Percentiles rank a stretch among this genome's conserved stretches.
phyloP scores from a whole-genome alignment of 2,888 invertebrate species.

The Mechanitis messenoides region DNA sequence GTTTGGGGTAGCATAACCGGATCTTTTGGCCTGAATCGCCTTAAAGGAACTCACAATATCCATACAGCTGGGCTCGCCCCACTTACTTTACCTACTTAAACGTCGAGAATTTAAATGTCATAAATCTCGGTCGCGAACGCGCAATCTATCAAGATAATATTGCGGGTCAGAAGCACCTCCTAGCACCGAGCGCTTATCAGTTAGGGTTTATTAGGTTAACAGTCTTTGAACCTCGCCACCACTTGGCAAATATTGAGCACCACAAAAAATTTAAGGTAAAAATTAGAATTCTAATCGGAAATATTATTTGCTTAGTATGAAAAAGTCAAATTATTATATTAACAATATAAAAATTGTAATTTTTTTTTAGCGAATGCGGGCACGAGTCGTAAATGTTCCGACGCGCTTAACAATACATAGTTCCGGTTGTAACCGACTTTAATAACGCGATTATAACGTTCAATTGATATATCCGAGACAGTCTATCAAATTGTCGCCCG shows the following conservation, averaged over 20 bases:
- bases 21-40: slow-evolving; percentile 61
- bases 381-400: slow-evolving; percentile 47
- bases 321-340: too few species aligned
- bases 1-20: slow-evolving; percentile 63
- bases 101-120: slow-evolving; percentile 42
- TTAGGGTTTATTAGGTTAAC: slow-evolving; percentile 37
- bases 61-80: slow-evolving; percentile 42
- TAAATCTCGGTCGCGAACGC: slow-evolving; percentile 41
- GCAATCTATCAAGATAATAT: slow-evolving; percentile 50
- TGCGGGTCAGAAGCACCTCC: slow-evolving; percentile 48
- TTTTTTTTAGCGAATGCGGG: slow-evolving; percentile 37
- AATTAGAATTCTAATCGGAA: too few species aligned
- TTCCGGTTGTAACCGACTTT: slow-evolving; percentile 26
- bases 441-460: slow-evolving; percentile 24
- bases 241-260: background rate
- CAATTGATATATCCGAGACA: slow-evolving; percentile 35
- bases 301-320: too few species aligned
- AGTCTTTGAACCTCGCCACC: slow-evolving; percentile 20
- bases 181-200: slow-evolving; percentile 40
- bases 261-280: too few species aligned
- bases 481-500: slow-evolving; percentile 68
- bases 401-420: slow-evolving; percentile 23
- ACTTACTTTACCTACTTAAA: slow-evolving; percentile 45
- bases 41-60: slow-evolving; percentile 53
- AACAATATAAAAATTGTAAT: background rate